Percentiles rank a stretch among this genome's conserved stretches.
phyloP scores from a whole-genome alignment of 2,113 vertebrate species.

The Rhabdornis inornatus region DNA sequence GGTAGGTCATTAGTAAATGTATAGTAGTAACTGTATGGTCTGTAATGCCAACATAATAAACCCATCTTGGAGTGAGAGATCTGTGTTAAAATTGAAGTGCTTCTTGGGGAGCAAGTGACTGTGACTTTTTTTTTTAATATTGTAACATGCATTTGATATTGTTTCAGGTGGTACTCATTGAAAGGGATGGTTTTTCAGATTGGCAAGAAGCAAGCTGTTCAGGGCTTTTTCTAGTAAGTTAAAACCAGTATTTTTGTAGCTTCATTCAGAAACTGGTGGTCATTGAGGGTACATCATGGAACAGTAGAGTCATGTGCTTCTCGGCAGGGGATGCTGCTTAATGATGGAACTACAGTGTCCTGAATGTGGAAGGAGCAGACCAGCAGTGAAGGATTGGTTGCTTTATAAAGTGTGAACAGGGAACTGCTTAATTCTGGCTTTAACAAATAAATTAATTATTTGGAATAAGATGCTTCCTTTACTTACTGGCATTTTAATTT shows the following conservation, averaged over 20 bases:
- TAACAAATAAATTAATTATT: background rate
- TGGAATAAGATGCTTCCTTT: background rate
- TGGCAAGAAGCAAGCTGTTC: background rate
- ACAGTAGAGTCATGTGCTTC: background rate
- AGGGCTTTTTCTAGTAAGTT: background rate
- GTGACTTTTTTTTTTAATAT: background rate
- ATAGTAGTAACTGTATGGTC: background rate
- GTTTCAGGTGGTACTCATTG: background rate
- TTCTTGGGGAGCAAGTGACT: background rate
- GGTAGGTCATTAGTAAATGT: background rate
- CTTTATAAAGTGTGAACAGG: background rate
- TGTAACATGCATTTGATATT: background rate
- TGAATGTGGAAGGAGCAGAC: background rate
- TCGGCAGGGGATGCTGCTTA: background rate
- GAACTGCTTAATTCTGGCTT: background rate
- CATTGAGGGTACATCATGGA: background rate
- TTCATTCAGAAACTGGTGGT: background rate
- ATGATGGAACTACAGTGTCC: background rate
- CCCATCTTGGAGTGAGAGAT: background rate
- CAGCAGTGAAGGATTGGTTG: background rate
- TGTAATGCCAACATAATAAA: background rate
- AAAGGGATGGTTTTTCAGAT: background rate
- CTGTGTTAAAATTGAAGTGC: background rate
- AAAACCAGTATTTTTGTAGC: background rate
- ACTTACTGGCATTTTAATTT: background rate